Conservation (phyloP, 2,888 invertebrate genomes). For the Tillus elongatus region DNA sequence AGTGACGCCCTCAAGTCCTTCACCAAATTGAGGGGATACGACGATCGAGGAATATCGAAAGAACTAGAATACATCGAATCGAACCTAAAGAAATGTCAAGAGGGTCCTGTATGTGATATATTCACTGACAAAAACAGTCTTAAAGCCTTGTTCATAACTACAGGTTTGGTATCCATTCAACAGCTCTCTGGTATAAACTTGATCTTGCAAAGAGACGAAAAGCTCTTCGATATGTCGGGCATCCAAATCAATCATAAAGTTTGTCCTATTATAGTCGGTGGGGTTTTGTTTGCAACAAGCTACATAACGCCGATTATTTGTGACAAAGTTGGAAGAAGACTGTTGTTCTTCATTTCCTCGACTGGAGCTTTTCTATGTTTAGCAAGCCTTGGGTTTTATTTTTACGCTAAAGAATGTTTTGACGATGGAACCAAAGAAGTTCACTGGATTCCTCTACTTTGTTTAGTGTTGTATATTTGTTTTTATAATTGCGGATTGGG, state of each 20-base stretch:
- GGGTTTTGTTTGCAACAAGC: no score
- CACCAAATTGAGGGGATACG: conserved; percentile 56
- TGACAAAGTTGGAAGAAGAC: conserved; percentile 9
- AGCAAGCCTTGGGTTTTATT: conserved; percentile 46
- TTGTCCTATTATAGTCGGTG: no score
- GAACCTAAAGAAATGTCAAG: conserved; percentile 41
- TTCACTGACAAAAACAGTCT: conserved; percentile 56
- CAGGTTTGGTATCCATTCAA: conserved; percentile 67
- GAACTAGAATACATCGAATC: conserved; percentile 57
- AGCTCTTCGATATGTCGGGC: no score
- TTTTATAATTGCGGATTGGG: conserved; percentile 64
- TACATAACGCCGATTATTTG: conserved; percentile 10
- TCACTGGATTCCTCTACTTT: conserved; percentile 59
- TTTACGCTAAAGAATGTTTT: conserved; percentile 49
- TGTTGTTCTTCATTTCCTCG: conserved; percentile 48
- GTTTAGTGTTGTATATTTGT: conserved; percentile 61
- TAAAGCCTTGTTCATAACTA: conserved; percentile 65
- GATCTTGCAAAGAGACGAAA: no score
- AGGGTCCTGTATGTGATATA: conserved; percentile 38
- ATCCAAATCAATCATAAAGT: no score
- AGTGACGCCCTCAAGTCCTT: conserved; percentile 51
- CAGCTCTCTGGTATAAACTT: conserved; percentile 77
- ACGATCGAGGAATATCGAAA: conserved; percentile 53
- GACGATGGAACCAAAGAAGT: conserved; percentile 41
- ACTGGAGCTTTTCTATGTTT: conserved; percentile 47